Conservation (phyloP, 1,140 invertebrate species). For the Berghia stephanieae region DNA sequence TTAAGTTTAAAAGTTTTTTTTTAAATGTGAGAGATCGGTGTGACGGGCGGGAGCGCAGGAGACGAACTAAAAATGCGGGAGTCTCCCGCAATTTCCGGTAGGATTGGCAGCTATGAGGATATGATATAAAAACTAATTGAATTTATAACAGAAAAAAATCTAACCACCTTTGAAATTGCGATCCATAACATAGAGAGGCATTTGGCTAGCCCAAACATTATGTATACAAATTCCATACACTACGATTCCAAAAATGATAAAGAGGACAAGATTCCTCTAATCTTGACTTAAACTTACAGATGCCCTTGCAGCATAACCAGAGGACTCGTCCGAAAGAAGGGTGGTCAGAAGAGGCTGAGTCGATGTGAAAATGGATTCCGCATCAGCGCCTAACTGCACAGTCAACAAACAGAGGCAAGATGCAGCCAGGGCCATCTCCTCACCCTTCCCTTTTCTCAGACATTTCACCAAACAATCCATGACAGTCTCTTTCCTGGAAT, state of each 20-base stretch:
- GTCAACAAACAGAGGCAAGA: conserved; percentile 81
- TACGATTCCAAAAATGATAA: too few relatives aligned
- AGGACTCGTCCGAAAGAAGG: conserved; percentile 73
- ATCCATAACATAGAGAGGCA: too few relatives aligned
- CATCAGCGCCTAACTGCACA: conserved; percentile 81
- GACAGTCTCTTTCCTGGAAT: conserved; percentile 78
- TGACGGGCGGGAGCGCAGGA: too few relatives aligned
- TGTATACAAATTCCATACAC: too few relatives aligned
- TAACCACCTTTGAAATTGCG: too few relatives aligned
- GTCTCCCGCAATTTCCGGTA: too few relatives aligned
- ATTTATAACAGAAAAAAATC: too few relatives aligned
- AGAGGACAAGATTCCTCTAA: too few relatives aligned
- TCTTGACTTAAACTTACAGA: conserved; percentile 74
- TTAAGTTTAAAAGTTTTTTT: not conserved
- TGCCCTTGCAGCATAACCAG: conserved; percentile 71
- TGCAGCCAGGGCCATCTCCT: conserved; percentile 83
- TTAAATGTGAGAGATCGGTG: not conserved
- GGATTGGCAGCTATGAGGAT: too few relatives aligned
- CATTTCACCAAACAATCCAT: conserved; percentile 82
- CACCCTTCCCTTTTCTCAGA: conserved; percentile 82
- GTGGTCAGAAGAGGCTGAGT: conserved; percentile 72
- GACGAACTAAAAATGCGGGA: too few relatives aligned
- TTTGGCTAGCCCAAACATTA: too few relatives aligned
- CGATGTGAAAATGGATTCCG: conserved; percentile 73
- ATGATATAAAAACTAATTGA: too few relatives aligned